Base-by-base conservation (phyloP, 2,888 invertebrate genomes). In the Laspeyria flexula region DNA sequence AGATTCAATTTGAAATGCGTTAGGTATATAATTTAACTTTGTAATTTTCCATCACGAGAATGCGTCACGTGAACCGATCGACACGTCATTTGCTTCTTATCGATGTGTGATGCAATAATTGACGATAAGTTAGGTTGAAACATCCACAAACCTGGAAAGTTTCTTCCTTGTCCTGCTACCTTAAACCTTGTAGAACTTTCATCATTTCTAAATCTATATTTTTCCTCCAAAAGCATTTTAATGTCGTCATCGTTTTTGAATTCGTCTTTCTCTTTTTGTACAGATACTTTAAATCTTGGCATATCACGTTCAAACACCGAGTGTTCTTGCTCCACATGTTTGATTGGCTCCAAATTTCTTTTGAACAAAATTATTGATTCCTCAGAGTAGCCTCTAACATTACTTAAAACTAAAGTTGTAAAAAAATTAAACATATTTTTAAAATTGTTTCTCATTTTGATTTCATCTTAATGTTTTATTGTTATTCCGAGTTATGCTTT, bases 201-300 rank as follows among this genome's bases (percentile, higher is more conserved):
- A 60, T 89, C 86, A 63, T 88, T 90, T 27, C 59, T 77, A 62
- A 91, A 91, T 57, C 76, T 88, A 56, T 90, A 90, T 43, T 84
- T 88, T 18, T 88, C 84, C 73, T 91, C 90, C 0, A 91, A 49
- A 6, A 88, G 51, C 0, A 66, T 56, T 43, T 86, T 86, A 1
- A 90, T 80, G 9, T 73, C 66, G 40, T 82, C 76, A 9, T 72
- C 70, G 13, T 68, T 63, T 2, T 74, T 65, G 0, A 41, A 30
- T n/a, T n/a, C n/a, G n/a, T n/a, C 25, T 1, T 53, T 54, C 3
- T 21, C 40, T 30, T 0, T 47, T 18, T 41, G 42, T 39, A n/a
- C 45, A 1, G 42, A 23, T 1, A 51, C 16, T n/a, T 34, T 30
- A 35, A 33, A 39, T 2, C 25, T 35, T 4, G 52, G 39, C 0